Evolutionary conservation across 2,113 vertebrate genomes (phyloP).

Genomic region (Passer montanus): DNA sequence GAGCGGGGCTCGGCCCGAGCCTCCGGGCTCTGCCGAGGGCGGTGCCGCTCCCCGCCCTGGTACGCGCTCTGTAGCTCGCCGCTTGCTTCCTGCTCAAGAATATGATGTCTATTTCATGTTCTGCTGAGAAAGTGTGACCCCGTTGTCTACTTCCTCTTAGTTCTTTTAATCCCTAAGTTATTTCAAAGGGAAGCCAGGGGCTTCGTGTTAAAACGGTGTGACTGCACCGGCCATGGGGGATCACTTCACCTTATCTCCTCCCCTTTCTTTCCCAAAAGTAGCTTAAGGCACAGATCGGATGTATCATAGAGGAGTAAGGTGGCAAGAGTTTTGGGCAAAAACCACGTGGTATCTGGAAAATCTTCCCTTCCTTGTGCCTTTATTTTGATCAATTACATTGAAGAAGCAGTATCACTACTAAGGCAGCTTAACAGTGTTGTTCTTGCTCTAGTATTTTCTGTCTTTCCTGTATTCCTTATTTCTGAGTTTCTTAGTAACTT

Average conservation of each 20-base stretch:
- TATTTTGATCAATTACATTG: not conserved
- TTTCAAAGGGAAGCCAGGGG: not conserved
- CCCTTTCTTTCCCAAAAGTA: not conserved
- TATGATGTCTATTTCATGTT: not conserved
- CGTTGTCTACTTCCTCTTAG: not conserved
- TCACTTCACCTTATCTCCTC: not conserved
- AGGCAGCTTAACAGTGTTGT: not conserved
- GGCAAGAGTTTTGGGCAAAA: not conserved
- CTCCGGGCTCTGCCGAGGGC: rapidly evolving
- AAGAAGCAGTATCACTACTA: not conserved
- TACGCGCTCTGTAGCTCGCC: not conserved
- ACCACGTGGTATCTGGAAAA: rapidly evolving
- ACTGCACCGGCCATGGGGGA: rapidly evolving
- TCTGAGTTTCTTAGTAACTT: not conserved
- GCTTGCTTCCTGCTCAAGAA: not conserved
- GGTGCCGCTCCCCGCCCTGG: not conserved
- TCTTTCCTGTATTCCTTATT: not conserved
- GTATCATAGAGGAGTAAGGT: not conserved
- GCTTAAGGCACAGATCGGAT: not conserved
- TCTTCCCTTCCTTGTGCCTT: rapidly evolving
- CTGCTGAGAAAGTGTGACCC: not conserved
- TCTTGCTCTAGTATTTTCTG: not conserved
- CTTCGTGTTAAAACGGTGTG: not conserved
- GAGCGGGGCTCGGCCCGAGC: rapidly evolving
- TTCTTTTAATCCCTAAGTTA: not conserved